Evolutionary conservation across 2,113 vertebrate species (phyloP).

Genomic region (Sinocyclocheilus anophthalmus): DNA sequence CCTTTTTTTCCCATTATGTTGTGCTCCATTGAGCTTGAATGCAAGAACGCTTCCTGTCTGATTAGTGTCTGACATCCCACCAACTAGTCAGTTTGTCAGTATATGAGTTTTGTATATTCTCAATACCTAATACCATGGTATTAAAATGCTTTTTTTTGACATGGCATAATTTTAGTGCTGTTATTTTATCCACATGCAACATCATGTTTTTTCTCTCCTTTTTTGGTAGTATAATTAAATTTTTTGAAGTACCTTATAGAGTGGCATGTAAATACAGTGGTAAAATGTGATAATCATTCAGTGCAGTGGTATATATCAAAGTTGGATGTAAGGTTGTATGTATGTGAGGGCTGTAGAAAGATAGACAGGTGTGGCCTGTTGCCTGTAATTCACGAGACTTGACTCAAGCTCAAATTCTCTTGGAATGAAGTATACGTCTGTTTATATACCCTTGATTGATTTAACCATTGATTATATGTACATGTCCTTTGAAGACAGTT

Average conservation of each 20-base stretch:
- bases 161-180: not conserved
- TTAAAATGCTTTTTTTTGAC: not conserved
- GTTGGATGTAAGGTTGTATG: not conserved
- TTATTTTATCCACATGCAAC: not conserved
- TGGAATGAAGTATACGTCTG: not conserved
- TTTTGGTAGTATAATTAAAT: not conserved
- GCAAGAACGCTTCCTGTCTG: not conserved
- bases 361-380: slow-evolving; percentile 3
- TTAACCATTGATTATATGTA: slow-evolving; percentile 25
- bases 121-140: not conserved
- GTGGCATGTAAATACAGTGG: not conserved
- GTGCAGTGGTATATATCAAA: not conserved
- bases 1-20: too few relatives aligned
- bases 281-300: not conserved
- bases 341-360: not conserved
- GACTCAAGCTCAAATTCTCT: not conserved
- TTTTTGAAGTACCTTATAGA: not conserved
- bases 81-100: not conserved
- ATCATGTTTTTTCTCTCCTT: not conserved
- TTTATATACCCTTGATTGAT: slow-evolving; percentile 7
- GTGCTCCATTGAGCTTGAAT: not conserved
- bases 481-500: not conserved
- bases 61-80: not conserved
- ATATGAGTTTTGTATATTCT: not conserved
- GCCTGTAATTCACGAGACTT: not conserved